Conservation (phyloP, 2,113 vertebrate species). For the Cromileptes altivelis region DNA sequence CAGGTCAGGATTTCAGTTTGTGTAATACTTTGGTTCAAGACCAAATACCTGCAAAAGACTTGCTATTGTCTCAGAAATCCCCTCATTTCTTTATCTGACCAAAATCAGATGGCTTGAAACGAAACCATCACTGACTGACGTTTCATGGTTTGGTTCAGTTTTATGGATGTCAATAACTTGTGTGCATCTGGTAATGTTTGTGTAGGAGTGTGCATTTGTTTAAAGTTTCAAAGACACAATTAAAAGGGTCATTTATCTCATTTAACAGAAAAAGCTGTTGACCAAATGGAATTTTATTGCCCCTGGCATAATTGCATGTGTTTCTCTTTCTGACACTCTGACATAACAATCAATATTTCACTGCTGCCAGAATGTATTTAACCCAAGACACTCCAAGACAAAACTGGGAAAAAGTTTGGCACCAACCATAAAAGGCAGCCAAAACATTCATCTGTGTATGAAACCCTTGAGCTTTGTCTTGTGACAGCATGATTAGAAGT, state of each 20-base stretch:
- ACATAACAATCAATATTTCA: constrained; percentile 13
- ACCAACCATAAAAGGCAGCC: constrained; percentile 8
- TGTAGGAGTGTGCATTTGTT: constrained; percentile 3
- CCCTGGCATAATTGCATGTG: too few species aligned
- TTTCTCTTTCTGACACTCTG: constrained; percentile 32
- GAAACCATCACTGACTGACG: background rate
- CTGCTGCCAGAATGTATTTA: constrained; percentile 11
- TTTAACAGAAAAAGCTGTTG: constrained; percentile 21
- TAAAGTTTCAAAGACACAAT: background rate
- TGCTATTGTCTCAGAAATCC: background rate
- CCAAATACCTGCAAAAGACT: too few species aligned
- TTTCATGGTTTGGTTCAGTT: constrained; percentile 1
- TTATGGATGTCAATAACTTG: constrained; percentile 24
- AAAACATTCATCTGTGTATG: constrained; percentile 9
- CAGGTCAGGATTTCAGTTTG: background rate
- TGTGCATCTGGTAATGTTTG: constrained; percentile 13
- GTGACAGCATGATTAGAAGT: background rate
- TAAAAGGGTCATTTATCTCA: background rate
- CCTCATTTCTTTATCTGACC: background rate
- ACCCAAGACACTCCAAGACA: constrained; percentile 22
- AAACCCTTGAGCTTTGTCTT: constrained; percentile 46
- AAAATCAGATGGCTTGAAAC: constrained; percentile 10
- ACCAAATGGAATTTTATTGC: background rate
- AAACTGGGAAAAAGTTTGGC: constrained; percentile 37
- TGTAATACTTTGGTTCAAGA: background rate